These are phyloP conservation scores for Tachypleus tridentatus DNA, from an alignment of 1,140 invertebrate genomes.

Conservation along the genomic window DNA sequence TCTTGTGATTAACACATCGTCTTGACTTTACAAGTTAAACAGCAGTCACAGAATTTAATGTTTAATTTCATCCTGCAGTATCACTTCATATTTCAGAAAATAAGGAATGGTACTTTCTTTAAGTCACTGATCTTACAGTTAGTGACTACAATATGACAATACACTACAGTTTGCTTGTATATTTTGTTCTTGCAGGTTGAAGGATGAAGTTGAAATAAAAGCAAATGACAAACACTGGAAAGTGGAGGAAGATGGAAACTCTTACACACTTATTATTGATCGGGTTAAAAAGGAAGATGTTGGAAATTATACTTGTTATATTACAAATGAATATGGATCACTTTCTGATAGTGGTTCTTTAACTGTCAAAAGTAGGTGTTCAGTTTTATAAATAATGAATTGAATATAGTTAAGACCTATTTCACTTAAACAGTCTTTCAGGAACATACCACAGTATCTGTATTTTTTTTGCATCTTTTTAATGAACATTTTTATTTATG, in stretches of 20 bases:
- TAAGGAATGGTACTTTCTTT: too few species aligned
- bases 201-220: slow-evolving; percentile 33
- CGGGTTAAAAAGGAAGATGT: slow-evolving; percentile 65
- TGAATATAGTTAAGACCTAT: slow-evolving; percentile 2
- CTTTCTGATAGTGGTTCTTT: slow-evolving; percentile 30
- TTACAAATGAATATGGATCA: slow-evolving; percentile 60
- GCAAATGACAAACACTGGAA: slow-evolving; percentile 25
- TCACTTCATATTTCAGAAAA: too few species aligned
- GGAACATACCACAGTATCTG: too few species aligned
- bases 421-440: background rate
- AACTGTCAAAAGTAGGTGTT: slow-evolving; percentile 24
- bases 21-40: too few species aligned
- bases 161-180: too few species aligned
- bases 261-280: slow-evolving; percentile 76
- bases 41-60: too few species aligned
- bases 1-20: too few species aligned
- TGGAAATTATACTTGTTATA: slow-evolving; percentile 80
- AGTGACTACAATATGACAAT: too few species aligned
- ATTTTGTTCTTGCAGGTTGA: slow-evolving; percentile 39
- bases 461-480: too few species aligned
- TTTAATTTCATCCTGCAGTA: too few species aligned
- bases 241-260: slow-evolving; percentile 55
- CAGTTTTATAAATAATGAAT: too few species aligned
- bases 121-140: too few species aligned
- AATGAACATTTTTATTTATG: background rate